Evolutionary conservation across 2,797 vertebrate genomes (phyloP).

Genomic region (Acestrorhynchus altus): DNA sequence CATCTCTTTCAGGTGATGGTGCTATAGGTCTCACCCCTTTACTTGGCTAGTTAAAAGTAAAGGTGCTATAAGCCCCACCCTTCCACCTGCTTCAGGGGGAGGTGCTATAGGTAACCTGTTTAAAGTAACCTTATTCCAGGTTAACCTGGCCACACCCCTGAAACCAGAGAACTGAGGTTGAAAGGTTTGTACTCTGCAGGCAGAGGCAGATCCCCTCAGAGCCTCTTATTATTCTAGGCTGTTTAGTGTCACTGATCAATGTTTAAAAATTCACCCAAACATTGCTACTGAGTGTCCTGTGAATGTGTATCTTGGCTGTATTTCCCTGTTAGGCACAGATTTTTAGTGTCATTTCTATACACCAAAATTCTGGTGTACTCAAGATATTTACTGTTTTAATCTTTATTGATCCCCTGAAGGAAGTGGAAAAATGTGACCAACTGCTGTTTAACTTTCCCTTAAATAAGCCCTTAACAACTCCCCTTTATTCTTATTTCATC

Average conservation of each 20-base stretch:
- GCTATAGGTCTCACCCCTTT: background rate
- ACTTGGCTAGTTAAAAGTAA: background rate
- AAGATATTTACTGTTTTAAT: background rate
- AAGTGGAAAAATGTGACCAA: slow-evolving; percentile 34
- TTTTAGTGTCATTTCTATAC: background rate
- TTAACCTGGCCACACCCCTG: background rate
- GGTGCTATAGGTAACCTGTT: background rate
- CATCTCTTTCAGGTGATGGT: background rate
- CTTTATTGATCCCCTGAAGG: background rate
- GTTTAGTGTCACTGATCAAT: background rate
- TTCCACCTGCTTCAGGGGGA: background rate
- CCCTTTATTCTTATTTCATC: background rate
- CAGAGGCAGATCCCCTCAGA: slow-evolving; percentile 2
- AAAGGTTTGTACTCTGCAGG: slow-evolving; percentile 14
- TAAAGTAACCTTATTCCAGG: background rate
- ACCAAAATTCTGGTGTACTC: background rate
- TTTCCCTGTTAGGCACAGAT: background rate
- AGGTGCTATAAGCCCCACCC: background rate
- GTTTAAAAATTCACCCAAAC: background rate
- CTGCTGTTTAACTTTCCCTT: slow-evolving; percentile 31
- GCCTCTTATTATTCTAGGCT: background rate
- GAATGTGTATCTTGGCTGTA: slow-evolving; percentile 13
- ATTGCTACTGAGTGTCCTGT: slow-evolving; percentile 2
- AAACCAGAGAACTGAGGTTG: background rate
- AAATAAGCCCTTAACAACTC: background rate